phyloP scores from a whole-genome alignment of 2,888 invertebrate species.

The Nysson spinosus region DNA sequence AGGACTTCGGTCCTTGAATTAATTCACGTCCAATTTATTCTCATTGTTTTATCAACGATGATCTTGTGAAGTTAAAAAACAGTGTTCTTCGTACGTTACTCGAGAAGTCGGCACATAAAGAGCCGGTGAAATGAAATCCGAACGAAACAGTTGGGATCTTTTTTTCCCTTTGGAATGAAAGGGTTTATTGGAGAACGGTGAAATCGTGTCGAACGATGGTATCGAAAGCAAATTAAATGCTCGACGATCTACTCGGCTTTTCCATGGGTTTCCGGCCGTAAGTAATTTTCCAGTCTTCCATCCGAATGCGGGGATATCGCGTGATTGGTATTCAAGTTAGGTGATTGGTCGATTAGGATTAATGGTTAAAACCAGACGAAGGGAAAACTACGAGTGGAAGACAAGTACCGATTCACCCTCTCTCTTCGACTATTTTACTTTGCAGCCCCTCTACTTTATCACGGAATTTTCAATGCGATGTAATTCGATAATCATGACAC shows the following conservation, averaged over 20 bases:
- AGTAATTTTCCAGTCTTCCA: conserved; percentile 49
- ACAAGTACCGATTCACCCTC: neutral
- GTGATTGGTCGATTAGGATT: conserved; percentile 37
- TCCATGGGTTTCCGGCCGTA: conserved; percentile 6
- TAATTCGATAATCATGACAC: too few species aligned
- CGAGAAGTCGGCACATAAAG: too few species aligned
- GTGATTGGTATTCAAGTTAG: conserved; percentile 24
- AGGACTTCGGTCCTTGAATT: too few species aligned
- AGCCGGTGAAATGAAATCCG: too few species aligned
- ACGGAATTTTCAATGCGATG: conserved; percentile 12
- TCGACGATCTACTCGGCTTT: conserved; percentile 21
- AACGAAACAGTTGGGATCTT: too few species aligned
- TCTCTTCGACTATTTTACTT: neutral
- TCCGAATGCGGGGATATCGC: conserved; percentile 3
- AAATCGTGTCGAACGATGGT: conserved; percentile 5
- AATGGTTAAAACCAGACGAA: conserved; percentile 7
- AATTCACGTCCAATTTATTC: too few species aligned
- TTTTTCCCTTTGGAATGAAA: conserved; percentile 11
- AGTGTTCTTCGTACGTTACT: too few species aligned
- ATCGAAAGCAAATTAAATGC: conserved; percentile 46
- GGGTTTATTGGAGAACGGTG: conserved; percentile 32
- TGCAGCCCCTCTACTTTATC: conserved; percentile 1
- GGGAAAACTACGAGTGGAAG: neutral
- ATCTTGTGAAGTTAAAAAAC: too few species aligned
- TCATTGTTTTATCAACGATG: too few species aligned